Evolutionary conservation across 2,888 invertebrate genomes (phyloP).

Genomic region (Polydrusus tereticollis): DNA sequence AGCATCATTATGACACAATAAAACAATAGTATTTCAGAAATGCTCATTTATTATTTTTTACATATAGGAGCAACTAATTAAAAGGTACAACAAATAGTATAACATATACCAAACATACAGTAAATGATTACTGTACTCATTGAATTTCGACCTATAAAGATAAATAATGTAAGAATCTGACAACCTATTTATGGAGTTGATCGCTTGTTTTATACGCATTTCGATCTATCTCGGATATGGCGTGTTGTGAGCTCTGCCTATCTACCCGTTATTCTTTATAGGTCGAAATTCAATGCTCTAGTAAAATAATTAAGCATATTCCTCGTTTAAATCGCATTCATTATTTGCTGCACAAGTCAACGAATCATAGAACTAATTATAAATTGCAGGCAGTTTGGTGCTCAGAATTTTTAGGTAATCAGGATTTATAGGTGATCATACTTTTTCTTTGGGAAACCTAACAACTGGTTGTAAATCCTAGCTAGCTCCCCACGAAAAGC

Average conservation of each 20-base stretch:
- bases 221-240: no score
- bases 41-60: background rate
- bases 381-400: background rate
- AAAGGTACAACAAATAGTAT: background rate
- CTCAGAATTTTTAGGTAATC: background rate
- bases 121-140: no score
- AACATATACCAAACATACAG: background rate
- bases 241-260: no score
- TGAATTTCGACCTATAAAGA: no score
- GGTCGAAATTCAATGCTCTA: no score
- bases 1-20: background rate
- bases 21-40: background rate
- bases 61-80: background rate
- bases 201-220: no score
- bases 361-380: background rate
- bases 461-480: background rate
- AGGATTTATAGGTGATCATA: slow-evolving; percentile 2
- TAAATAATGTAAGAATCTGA: no score
- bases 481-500: background rate
- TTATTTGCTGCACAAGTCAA: background rate
- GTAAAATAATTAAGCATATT: background rate
- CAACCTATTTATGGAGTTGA: no score
- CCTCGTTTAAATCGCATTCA: background rate
- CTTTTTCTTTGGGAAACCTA: background rate
- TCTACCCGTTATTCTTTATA: no score